Evolutionary conservation across 2,113 vertebrate genomes (phyloP).

Genomic region (Brienomyrus brachyistius): DNA sequence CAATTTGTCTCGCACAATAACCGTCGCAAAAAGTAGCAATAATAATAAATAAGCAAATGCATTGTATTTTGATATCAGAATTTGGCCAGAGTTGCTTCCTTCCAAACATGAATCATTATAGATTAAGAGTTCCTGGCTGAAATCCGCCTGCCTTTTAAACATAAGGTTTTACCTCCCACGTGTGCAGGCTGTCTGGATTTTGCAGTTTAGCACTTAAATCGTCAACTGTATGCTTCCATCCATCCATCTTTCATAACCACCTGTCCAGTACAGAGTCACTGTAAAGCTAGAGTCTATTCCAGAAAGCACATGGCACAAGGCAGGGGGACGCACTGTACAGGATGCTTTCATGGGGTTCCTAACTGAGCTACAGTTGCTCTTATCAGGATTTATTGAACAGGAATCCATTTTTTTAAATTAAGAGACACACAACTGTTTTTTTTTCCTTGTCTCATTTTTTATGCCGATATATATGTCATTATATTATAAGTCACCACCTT

Average conservation of each 20-base stretch:
- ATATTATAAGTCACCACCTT: neutral
- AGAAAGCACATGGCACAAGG: neutral
- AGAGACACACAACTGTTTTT: slow-evolving; percentile 39
- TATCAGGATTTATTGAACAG: slow-evolving; percentile 69
- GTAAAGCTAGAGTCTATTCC: neutral
- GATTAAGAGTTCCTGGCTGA: neutral
- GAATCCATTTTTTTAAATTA: slow-evolving; percentile 75
- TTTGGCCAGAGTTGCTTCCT: neutral
- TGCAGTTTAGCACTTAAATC: neutral
- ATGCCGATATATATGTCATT: neutral
- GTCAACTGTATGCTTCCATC: neutral
- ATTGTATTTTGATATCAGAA: neutral
- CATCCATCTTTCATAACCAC: neutral
- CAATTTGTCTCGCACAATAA: neutral
- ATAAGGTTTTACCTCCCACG: neutral
- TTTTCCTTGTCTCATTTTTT: neutral
- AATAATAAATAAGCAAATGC: neutral
- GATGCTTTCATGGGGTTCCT: slow-evolving; percentile 41
- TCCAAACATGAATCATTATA: neutral
- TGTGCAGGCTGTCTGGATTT: neutral
- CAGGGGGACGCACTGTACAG: neutral
- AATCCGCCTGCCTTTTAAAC: neutral
- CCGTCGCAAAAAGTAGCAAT: neutral
- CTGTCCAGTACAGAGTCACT: neutral
- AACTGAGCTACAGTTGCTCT: slow-evolving; percentile 64